These are phyloP conservation scores for Palythoa caribaeorum DNA, from an alignment of 92 coral and sea anemone species.

Conservation along the genomic window DNA sequence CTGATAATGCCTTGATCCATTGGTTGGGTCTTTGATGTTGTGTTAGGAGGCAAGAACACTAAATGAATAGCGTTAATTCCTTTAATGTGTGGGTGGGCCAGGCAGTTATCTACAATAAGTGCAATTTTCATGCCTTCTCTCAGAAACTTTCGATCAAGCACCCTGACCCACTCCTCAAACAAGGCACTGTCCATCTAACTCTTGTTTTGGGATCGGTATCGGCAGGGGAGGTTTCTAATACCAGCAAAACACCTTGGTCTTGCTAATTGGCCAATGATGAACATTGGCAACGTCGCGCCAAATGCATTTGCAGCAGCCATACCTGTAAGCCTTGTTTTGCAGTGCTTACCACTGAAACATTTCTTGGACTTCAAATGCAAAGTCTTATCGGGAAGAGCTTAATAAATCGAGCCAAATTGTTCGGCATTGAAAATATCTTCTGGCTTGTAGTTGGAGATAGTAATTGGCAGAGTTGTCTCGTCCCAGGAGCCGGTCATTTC, in stretches of 20 bases:
- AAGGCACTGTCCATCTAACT: neutral
- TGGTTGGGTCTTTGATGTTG: conserved; percentile 31
- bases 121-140: neutral
- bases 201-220: neutral
- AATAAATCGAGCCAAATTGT: neutral
- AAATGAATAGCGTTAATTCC: neutral
- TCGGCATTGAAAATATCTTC: neutral
- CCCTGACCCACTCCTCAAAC: neutral
- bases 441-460: neutral
- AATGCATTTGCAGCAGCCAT: neutral
- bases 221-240: neutral
- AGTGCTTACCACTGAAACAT: neutral
- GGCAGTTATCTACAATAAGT: neutral
- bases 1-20: conserved; percentile 16
- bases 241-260: neutral
- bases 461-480: neutral
- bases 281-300: neutral
- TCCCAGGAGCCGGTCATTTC: neutral
- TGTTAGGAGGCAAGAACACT: conserved; percentile 3
- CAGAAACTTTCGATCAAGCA: neutral
- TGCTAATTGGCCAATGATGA: neutral
- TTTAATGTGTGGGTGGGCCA: neutral
- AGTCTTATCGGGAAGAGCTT: neutral
- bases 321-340: neutral
- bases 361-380: neutral